Evolutionary conservation across 2,888 invertebrate genomes (phyloP), one percentile per base, ranked within the genome.

Genomic region (Ophonus ardosiacus): DNA sequence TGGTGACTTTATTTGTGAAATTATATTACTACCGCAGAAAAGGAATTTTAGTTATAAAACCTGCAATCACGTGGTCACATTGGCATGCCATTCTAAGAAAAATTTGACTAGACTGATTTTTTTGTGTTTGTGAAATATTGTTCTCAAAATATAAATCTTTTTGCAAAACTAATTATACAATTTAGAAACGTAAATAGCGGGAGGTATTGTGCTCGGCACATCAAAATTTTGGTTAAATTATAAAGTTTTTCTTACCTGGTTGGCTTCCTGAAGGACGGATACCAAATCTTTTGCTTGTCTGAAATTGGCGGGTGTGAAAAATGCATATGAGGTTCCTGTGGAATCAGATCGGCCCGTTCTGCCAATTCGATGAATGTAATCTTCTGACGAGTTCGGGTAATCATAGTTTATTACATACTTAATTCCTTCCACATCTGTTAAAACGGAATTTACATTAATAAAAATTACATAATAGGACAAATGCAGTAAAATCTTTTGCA

Each of bases 361-460:
- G 85, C 98, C 98, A 91, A 98, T 98, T 87, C 98, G 95, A 92
- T 98, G 98, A 89, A 98, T 97, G 91, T 98, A 98, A 92, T 98
- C 98, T 91, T 98, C 98, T 83, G 97, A 97, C 86, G 97, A 97
- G 91, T 97, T 97, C 84, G 98, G 98, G 92, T 98, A 98, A 93
- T 98, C 98, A 93, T 96, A 98, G 93, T 98, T 98, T 91, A 98
- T 97, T 87, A 98, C 98, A 93, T 96, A 98, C 92, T 97, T 98
- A 90, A 98, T 97, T 90, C 98, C 98, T 91, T 98, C 97, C 90
- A 98, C 98, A 95, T 98, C 98, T 98, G 93, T 90, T 92, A 91
- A 91, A 88, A 83, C 85, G 85, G 31, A 86, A 86, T 76, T 38
- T 59, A 40, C 68, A 59, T 85, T n/a, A 84, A 81, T 38, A 81